phyloP scores from a whole-genome alignment of 2,888 invertebrate genomes.

The Parelbella ahira region DNA sequence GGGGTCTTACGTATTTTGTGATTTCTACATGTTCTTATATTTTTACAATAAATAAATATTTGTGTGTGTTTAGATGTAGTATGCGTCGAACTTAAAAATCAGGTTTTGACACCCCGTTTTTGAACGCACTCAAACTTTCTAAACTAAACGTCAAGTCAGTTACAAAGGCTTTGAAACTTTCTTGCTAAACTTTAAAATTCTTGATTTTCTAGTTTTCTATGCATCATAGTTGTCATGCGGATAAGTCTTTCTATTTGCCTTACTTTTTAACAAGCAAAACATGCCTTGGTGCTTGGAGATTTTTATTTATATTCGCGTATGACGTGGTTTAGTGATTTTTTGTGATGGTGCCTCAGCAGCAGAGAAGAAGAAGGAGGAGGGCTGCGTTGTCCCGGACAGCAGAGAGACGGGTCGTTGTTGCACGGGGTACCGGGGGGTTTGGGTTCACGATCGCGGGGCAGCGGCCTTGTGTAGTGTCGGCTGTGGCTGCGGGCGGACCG shows the following conservation, averaged over 20 bases:
- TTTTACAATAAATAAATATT: too few relatives aligned
- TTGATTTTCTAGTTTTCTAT: constrained; percentile 67
- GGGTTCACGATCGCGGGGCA: constrained; percentile 99
- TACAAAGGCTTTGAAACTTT: constrained; percentile 64
- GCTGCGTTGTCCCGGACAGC: constrained; percentile 72
- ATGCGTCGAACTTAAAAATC: constrained; percentile 32
- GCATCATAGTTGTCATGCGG: constrained; percentile 1
- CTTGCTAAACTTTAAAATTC: constrained; percentile 46
- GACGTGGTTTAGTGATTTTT: constrained; percentile 35
- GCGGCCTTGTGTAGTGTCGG: constrained; percentile 96
- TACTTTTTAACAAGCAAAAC: background rate
- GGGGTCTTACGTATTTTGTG: too few relatives aligned
- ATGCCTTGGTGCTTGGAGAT: background rate
- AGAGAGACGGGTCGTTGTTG: constrained; percentile 91
- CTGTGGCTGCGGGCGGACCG: constrained; percentile 91
- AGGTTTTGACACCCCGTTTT: constrained; percentile 35
- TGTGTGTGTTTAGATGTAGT: too few relatives aligned
- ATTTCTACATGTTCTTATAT: too few relatives aligned
- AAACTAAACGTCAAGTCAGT: constrained; percentile 52
- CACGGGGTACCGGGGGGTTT: constrained; percentile 93
- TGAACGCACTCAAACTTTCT: constrained; percentile 65
- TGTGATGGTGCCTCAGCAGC: constrained; percentile 73
- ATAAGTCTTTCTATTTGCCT: background rate
- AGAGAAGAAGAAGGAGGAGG: constrained; percentile 65
- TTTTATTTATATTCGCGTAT: constrained; percentile 7